phyloP scores from a whole-genome alignment of 2,797 vertebrate genomes.

The Coilia nasus region DNA sequence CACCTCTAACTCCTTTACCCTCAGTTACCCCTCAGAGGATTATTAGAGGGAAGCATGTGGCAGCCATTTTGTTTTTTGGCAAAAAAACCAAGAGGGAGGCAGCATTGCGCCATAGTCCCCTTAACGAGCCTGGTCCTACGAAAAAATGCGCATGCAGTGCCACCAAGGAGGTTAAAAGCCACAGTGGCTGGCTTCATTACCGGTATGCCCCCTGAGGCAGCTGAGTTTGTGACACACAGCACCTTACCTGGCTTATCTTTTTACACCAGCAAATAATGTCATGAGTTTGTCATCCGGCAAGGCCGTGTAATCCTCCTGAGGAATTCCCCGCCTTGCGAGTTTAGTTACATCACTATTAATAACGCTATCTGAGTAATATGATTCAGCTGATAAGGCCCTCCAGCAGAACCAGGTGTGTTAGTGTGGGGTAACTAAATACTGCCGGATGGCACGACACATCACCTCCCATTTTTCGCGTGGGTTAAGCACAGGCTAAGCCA shows the following conservation, averaged over 20 bases:
- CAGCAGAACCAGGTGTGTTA: neutral
- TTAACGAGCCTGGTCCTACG: neutral
- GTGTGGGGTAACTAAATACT: neutral
- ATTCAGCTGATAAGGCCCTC: neutral
- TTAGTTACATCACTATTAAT: constrained; percentile 11
- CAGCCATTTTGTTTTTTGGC: neutral
- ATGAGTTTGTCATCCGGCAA: constrained; percentile 3
- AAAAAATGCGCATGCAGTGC: neutral
- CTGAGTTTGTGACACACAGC: too few relatives aligned
- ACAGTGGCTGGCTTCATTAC: neutral
- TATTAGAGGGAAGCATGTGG: neutral
- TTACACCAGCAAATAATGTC: neutral
- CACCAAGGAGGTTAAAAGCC: neutral
- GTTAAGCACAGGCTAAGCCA: neutral
- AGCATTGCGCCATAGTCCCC: neutral
- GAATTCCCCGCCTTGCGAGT: constrained; percentile 6
- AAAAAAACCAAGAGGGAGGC: neutral
- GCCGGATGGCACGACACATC: neutral
- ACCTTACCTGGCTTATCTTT: too few relatives aligned
- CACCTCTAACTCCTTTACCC: too few relatives aligned
- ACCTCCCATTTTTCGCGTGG: neutral
- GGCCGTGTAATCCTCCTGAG: neutral
- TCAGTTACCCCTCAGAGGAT: neutral
- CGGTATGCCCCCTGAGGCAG: neutral
- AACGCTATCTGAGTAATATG: constrained; percentile 23